phyloP scores from a whole-genome alignment of 2,113 vertebrate genomes.

The Puma concolor region DNA sequence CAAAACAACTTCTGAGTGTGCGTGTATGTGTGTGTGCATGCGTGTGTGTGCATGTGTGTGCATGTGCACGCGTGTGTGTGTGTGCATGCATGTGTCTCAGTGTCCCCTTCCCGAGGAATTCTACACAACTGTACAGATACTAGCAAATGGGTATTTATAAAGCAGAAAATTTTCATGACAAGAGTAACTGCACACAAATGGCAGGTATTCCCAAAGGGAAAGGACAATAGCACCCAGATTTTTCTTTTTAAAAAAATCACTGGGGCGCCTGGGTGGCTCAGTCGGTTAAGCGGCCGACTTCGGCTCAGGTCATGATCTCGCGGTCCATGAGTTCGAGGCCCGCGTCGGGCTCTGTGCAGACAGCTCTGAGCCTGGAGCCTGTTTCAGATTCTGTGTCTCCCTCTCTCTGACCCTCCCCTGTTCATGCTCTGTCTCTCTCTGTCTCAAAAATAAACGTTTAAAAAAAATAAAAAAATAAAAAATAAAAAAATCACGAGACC shows the following conservation, averaged over 20 bases:
- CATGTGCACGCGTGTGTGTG: fast-evolving
- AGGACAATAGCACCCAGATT: neutral
- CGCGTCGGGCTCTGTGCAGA: no score
- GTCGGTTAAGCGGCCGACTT: no score
- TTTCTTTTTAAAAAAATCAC: neutral
- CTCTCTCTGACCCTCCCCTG: no score
- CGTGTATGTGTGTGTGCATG: neutral
- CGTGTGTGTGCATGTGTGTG: neutral
- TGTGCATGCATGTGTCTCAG: no score
- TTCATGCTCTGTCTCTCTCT: no score
- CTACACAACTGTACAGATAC: neutral
- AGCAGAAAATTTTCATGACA: neutral
- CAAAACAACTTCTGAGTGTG: neutral
- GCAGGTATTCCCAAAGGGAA: neutral
- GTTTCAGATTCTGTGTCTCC: no score
- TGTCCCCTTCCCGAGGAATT: neutral
- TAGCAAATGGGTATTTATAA: neutral
- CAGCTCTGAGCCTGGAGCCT: no score
- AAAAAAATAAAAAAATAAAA: neutral
- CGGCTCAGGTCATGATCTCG: no score
- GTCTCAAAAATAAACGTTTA: no score
- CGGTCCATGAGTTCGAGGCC: no score
- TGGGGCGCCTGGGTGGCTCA: no score
- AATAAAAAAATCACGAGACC: neutral
- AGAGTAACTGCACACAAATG: neutral